phyloP scores from a whole-genome alignment of 2,888 invertebrate genomes.

The Trisateles emortualis region DNA sequence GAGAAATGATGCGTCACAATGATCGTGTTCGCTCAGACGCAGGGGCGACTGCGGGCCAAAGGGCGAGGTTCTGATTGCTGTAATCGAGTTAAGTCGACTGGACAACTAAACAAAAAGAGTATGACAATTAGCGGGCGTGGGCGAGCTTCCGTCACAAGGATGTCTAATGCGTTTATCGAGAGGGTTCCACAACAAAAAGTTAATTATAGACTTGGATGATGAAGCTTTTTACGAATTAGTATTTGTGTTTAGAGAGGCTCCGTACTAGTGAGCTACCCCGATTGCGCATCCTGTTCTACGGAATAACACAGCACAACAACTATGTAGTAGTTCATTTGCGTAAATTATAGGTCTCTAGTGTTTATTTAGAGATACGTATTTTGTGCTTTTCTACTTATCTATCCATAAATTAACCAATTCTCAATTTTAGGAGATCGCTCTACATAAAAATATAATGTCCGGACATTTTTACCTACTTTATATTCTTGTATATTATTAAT shows the following conservation, averaged over 20 bases:
- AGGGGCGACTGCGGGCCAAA: slow-evolving; percentile 74
- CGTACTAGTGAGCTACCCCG: too few relatives aligned
- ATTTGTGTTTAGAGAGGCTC: too few relatives aligned
- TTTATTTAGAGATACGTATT: too few relatives aligned
- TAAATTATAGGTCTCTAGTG: too few relatives aligned
- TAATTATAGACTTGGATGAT: slow-evolving; percentile 45
- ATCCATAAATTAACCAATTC: too few relatives aligned
- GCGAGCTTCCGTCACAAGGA: slow-evolving; percentile 70
- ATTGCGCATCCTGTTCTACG: too few relatives aligned
- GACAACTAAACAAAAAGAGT: slow-evolving; percentile 82
- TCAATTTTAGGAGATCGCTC: too few relatives aligned
- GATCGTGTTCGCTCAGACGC: slow-evolving; percentile 54
- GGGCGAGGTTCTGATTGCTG: slow-evolving; percentile 80
- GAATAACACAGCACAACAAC: too few relatives aligned
- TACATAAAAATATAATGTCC: too few relatives aligned
- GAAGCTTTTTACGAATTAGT: slow-evolving; percentile 11
- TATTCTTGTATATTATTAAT: slow-evolving; percentile 7
- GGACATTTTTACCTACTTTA: background rate
- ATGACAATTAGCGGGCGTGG: slow-evolving; percentile 80
- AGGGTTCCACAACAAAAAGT: slow-evolving; percentile 44
- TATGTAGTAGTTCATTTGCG: too few relatives aligned
- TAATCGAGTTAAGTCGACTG: slow-evolving; percentile 81
- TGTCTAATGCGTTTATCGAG: slow-evolving; percentile 59
- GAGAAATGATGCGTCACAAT: slow-evolving; percentile 48
- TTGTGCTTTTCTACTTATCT: too few relatives aligned